Percentiles rank a stretch among this genome's conserved stretches.
Evolutionary conservation across 1,140 invertebrate genomes (phyloP).

Genomic region (Diachasmimorpha longicaudata): DNA sequence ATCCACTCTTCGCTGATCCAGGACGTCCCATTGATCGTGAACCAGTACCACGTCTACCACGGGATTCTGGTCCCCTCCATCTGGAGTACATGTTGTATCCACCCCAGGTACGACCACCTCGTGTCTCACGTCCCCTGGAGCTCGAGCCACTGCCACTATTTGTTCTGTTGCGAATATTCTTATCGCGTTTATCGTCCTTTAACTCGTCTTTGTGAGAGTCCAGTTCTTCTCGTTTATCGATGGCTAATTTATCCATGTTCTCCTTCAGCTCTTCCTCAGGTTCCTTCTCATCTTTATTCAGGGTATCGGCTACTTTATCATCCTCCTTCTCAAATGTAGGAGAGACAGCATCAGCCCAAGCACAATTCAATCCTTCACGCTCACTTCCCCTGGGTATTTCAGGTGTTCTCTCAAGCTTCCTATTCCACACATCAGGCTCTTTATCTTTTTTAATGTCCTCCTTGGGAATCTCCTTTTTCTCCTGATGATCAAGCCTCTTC

Average conservation of each 20-base stretch:
- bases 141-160: slow-evolving; percentile 37
- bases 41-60: slow-evolving; percentile 49
- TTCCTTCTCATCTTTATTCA: slow-evolving; percentile 47
- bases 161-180: slow-evolving; percentile 45
- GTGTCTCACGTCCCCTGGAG: slow-evolving; percentile 34
- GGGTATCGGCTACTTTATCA: slow-evolving; percentile 44
- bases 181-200: slow-evolving; percentile 57
- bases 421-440: slow-evolving; percentile 49
- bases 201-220: slow-evolving; percentile 47
- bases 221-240: slow-evolving; percentile 42
- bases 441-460: slow-evolving; percentile 48
- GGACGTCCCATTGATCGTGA: slow-evolving; percentile 44
- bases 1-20: slow-evolving; percentile 52
- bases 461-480: slow-evolving; percentile 50
- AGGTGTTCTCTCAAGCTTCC: slow-evolving; percentile 46
- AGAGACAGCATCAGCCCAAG: slow-evolving; percentile 63
- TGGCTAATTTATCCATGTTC: slow-evolving; percentile 49
- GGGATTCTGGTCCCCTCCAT: slow-evolving; percentile 51
- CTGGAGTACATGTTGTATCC: slow-evolving; percentile 48
- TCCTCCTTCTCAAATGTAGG: slow-evolving; percentile 60
- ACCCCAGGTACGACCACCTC: slow-evolving; percentile 39
- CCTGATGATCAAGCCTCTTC: slow-evolving; percentile 54
- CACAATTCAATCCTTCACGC: background rate
- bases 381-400: slow-evolving; percentile 42
- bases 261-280: slow-evolving; percentile 43